Conservation (phyloP, 2,113 vertebrate genomes). For the Nipponia nippon region DNA sequence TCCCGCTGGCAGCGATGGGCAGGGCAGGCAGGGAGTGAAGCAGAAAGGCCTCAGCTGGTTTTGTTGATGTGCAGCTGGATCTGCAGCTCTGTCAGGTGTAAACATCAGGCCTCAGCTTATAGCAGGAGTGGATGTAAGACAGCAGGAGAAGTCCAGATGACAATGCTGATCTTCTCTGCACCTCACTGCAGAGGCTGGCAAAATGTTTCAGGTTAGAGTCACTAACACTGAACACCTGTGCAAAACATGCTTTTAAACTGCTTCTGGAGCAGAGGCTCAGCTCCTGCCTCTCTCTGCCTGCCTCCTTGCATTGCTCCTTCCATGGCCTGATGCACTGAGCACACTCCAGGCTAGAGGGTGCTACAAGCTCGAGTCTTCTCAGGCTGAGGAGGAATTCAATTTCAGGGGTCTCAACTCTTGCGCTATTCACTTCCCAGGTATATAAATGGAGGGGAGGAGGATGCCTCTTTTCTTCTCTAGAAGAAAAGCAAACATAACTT, state of each 20-base stretch:
- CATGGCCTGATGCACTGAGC: background rate
- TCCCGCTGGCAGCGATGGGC: rapidly evolving
- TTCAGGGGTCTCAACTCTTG: background rate
- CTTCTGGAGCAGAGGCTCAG: background rate
- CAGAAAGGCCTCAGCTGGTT: background rate
- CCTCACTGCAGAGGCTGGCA: background rate
- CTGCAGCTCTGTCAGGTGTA: background rate
- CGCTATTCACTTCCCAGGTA: background rate
- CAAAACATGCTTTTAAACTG: background rate
- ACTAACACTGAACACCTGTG: background rate
- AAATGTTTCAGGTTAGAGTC: background rate
- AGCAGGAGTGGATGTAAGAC: background rate
- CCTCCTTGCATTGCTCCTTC: rapidly evolving
- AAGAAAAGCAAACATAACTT: background rate
- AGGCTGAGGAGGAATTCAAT: background rate
- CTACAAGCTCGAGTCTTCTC: background rate
- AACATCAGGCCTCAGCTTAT: background rate
- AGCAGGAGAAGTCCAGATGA: background rate
- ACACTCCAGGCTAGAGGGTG: background rate
- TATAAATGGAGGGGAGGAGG: background rate
- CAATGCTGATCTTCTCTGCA: rapidly evolving
- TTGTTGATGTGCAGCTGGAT: background rate
- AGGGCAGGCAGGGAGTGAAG: background rate
- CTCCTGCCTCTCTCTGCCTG: background rate
- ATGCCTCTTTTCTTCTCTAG: background rate